A percentile compares a stretch with the other conserved stretches of the same genome.
phyloP scores from a whole-genome alignment of 2,888 invertebrate species.

The Brachyptera risi region DNA sequence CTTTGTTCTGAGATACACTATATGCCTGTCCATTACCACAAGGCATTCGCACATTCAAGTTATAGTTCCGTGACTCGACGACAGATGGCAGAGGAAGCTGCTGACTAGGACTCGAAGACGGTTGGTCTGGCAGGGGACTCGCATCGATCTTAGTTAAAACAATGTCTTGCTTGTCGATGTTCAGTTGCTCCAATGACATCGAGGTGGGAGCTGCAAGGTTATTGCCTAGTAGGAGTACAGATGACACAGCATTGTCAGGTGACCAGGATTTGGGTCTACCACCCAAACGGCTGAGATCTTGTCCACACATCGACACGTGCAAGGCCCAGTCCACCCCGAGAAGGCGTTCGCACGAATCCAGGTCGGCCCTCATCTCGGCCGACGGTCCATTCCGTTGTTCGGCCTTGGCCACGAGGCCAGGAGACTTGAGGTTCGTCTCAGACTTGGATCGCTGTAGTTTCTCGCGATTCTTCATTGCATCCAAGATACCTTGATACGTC shows the following conservation, averaged over 20 bases:
- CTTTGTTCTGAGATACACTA: slow-evolving; percentile 88
- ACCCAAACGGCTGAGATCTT: slow-evolving; percentile 40
- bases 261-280: slow-evolving; percentile 70
- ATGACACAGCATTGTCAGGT: slow-evolving; percentile 61
- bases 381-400: slow-evolving; percentile 28
- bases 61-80: slow-evolving; percentile 38
- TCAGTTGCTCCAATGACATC: slow-evolving; percentile 64
- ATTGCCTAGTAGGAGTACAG: slow-evolving; percentile 46
- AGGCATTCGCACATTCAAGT: slow-evolving; percentile 64
- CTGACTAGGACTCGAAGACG: slow-evolving; percentile 14
- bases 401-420: slow-evolving; percentile 45
- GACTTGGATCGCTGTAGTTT: slow-evolving; percentile 90
- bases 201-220: slow-evolving; percentile 52
- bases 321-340: slow-evolving; percentile 39
- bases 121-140: slow-evolving; percentile 15
- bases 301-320: slow-evolving; percentile 40
- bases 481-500: slow-evolving; percentile 88
- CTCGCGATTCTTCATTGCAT: slow-evolving; percentile 94
- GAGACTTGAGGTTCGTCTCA: slow-evolving; percentile 80
- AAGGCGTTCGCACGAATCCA: slow-evolving; percentile 32
- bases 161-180: slow-evolving; percentile 37
- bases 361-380: slow-evolving; percentile 34
- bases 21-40: slow-evolving; percentile 82
- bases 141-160: neutral
- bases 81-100: slow-evolving; percentile 23